phyloP scores from a whole-genome alignment of 2,888 invertebrate species.

The Metalampra italica region DNA sequence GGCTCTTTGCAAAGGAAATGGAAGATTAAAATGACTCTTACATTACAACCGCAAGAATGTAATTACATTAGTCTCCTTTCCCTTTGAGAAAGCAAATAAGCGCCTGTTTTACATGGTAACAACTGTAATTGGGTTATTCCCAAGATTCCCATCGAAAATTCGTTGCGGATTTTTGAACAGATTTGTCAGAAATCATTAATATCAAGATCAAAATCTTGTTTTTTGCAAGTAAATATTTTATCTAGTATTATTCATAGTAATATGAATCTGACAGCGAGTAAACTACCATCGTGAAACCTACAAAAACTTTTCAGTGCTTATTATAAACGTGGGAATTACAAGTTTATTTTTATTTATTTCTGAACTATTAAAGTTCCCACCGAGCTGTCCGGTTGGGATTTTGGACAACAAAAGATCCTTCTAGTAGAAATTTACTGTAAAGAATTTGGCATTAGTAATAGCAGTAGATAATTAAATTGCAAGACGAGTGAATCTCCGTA shows the following conservation, averaged over 20 bases:
- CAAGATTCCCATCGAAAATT: not conserved
- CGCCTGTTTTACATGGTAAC: not conserved
- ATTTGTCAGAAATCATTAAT: no score
- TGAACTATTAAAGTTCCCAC: no score
- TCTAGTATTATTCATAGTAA: no score
- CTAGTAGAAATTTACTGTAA: no score
- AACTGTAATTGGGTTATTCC: not conserved
- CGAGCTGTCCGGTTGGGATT: no score
- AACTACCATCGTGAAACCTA: no score
- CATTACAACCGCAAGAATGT: not conserved
- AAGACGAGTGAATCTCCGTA: not conserved
- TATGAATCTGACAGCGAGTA: no score
- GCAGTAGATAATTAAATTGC: not conserved
- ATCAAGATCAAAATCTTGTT: no score
- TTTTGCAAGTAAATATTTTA: no score
- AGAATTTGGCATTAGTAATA: not conserved
- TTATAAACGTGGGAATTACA: no score
- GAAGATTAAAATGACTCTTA: not conserved
- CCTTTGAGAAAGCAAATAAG: not conserved
- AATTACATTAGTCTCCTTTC: constrained; percentile 1
- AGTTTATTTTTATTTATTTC: no score
- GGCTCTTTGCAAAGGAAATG: not conserved
- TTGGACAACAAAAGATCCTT: no score
- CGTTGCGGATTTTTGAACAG: not conserved
- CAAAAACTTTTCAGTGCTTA: not conserved